Evolutionary conservation across 2,113 vertebrate genomes (phyloP).

Genomic region (Dryoscopus gambensis): DNA sequence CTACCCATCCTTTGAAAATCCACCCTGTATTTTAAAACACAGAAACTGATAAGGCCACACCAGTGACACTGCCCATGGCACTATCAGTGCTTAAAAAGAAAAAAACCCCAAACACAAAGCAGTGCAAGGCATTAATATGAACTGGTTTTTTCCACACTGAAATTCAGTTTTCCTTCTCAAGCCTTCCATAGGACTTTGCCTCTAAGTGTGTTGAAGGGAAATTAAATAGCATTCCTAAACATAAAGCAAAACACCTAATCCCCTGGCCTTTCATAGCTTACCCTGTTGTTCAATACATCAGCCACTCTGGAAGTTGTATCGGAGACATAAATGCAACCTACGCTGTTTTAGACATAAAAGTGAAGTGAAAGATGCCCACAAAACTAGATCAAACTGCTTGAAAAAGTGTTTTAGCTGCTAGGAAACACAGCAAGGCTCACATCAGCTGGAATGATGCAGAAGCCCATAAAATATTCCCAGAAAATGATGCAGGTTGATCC

Average conservation of each 20-base stretch:
- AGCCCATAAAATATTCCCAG: neutral
- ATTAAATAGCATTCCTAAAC: constrained; percentile 31
- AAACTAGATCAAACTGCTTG: neutral
- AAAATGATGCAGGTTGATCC: neutral
- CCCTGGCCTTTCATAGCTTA: neutral
- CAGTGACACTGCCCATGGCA: neutral
- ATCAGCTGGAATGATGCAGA: neutral
- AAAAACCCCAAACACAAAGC: neutral
- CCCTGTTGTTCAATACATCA: neutral
- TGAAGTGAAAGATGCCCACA: neutral
- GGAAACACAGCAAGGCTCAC: neutral
- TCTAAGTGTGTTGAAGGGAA: neutral
- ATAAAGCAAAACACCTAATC: neutral
- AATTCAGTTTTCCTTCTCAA: neutral
- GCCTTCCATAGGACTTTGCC: neutral
- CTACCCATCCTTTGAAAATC: neutral
- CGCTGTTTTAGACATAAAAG: neutral
- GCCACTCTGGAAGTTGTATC: neutral
- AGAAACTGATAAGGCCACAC: neutral
- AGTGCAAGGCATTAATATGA: neutral
- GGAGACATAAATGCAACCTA: neutral
- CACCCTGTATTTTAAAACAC: neutral
- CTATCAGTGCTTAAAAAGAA: neutral
- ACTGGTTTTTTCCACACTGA: neutral
- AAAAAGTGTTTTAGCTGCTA: neutral